Base-by-base conservation (phyloP, 2,797 vertebrate species). In the Falco berigora region DNA sequence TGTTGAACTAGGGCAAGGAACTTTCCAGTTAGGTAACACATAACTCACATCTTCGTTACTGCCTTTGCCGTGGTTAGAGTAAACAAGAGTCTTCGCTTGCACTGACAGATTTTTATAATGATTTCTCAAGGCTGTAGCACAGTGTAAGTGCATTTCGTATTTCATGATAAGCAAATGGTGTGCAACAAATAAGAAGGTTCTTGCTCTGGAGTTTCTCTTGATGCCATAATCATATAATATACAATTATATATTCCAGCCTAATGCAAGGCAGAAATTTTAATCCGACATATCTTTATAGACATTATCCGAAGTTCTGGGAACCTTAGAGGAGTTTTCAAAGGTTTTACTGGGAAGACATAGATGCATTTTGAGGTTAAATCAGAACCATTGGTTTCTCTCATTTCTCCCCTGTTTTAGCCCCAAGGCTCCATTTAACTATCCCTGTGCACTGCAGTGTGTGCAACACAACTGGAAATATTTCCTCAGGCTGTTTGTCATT, bases 101-200 rank as follows among this genome's bases (percentile, higher is more conserved):
- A 68, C 1, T 72, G 92, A 86, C 68, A 91, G 78, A 77, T 86
- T 94, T 96, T 94, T 83, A 90, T 62, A 55, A 85, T 77, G 74
- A 95, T 96, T 96, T 95, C 95, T 96, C 49, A 90, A 78, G 96
- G 79, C 89, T 90, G 76, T 36, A 92, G 61, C 58, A 46, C 24
- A 21, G 46, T 6, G 8, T 28, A 94, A 96, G 56, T 23, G 75
- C 1, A 1, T 80, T 94, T 84, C 1, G 0, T 94, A 90, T 94
- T 94, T 94, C 89, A 91, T 19, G 44, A 78, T 75, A 66, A 92
- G 76, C 66, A 96, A 95, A 94, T 72, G 64, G 62, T 19, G 12
- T 92, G 69, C 78, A 90, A 72, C 85, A 94, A 96, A 94, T 78
- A 80, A 80, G 94, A 91, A 91, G 22, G 46, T 28, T 88, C 71